Evolutionary conservation across 2,797 vertebrate genomes (phyloP).

Genomic region (Brotogeris chrysoptera): DNA sequence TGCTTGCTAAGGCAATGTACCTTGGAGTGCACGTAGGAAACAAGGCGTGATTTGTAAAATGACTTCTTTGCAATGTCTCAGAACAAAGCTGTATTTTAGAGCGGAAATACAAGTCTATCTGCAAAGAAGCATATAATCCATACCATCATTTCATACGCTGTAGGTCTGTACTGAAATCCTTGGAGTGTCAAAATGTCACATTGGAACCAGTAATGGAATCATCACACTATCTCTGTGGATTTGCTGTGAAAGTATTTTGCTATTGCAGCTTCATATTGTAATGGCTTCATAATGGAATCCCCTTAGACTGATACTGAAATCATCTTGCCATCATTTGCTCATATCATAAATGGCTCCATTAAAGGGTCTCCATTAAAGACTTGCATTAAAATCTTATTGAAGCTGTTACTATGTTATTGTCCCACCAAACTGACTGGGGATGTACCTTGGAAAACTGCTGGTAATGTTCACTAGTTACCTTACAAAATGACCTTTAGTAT

Average conservation of each 20-base stretch:
- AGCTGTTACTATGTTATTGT: not conserved
- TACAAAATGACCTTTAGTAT: not conserved
- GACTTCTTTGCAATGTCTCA: not conserved
- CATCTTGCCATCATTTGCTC: slow-evolving; percentile 28
- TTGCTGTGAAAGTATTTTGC: slow-evolving; percentile 36
- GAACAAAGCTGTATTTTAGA: not conserved
- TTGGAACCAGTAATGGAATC: slow-evolving; percentile 45
- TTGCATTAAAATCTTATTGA: slow-evolving; percentile 21
- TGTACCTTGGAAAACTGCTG: not conserved
- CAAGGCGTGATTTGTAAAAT: not conserved
- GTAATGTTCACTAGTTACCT: not conserved
- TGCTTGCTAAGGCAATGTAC: not conserved
- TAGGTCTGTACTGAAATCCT: slow-evolving; percentile 14
- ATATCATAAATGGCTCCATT: slow-evolving; percentile 9
- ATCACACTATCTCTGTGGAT: slow-evolving; percentile 7
- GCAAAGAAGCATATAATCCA: not conserved
- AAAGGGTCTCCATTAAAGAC: slow-evolving; percentile 37
- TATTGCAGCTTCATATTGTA: slow-evolving; percentile 33
- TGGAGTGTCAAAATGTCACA: not conserved
- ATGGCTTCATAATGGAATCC: slow-evolving; percentile 59
- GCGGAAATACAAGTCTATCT: not conserved
- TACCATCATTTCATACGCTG: not conserved
- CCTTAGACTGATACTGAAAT: slow-evolving; percentile 44
- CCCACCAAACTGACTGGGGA: not conserved
- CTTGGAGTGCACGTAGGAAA: not conserved